A percentile compares a stretch with the other conserved stretches of the same genome.
phyloP scores from a whole-genome alignment of 2,113 vertebrate genomes.

The Gavialis gangeticus region DNA sequence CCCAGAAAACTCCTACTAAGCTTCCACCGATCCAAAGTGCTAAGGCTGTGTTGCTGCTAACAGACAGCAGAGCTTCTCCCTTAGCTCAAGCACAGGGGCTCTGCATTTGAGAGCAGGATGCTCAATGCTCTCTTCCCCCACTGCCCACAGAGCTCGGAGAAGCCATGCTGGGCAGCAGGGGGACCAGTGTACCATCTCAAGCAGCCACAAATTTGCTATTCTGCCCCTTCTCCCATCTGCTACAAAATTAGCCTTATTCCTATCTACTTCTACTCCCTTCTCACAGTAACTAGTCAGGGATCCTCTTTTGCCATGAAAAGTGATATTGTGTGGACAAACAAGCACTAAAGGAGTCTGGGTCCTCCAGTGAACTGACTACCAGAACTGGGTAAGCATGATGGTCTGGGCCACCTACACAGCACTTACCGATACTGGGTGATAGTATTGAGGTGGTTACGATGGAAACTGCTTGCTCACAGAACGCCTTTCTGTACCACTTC shows the following conservation, averaged over 20 bases:
- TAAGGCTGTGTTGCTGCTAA: not conserved
- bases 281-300: accelerated
- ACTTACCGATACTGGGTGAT: not conserved
- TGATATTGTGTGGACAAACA: not conserved
- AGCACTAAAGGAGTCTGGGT: accelerated
- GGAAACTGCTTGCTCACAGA: not conserved
- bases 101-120: too few relatives aligned
- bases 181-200: accelerated
- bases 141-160: not conserved
- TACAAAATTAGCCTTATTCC: not conserved
- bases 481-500: accelerated
- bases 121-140: not conserved
- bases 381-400: accelerated
- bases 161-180: not conserved
- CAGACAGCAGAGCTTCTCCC: not conserved
- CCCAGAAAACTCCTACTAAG: not conserved
- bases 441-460: accelerated
- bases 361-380: not conserved
- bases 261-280: not conserved
- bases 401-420: not conserved
- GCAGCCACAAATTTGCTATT: not conserved
- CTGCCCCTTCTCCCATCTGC: accelerated
- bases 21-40: accelerated
- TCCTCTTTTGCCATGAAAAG: not conserved
- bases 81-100: not conserved